Conservation (phyloP, 2,113 vertebrate species). For the Oryzias melastigma region DNA sequence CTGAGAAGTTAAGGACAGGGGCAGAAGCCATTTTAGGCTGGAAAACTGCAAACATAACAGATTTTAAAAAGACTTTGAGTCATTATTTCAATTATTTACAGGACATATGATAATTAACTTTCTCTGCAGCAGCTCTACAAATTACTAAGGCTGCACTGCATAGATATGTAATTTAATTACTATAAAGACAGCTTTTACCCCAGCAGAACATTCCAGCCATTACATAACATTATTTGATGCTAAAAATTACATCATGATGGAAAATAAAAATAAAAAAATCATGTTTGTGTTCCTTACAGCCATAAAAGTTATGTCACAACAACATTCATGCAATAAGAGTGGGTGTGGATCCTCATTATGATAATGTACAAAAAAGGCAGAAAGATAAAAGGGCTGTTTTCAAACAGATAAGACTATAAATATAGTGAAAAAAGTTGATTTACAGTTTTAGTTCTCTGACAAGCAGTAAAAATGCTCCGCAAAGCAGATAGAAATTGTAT, state of each 20-base stretch:
- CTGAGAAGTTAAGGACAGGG: constrained; percentile 86
- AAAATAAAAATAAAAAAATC: not conserved
- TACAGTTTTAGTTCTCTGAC: too few relatives aligned
- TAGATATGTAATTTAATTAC: too few relatives aligned
- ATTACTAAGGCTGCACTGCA: too few relatives aligned
- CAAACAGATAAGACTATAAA: not conserved
- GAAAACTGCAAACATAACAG: constrained; percentile 84
- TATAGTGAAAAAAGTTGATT: too few relatives aligned
- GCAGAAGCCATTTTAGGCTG: constrained; percentile 92
- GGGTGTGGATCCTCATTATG: constrained; percentile 7
- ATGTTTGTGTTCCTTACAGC: not conserved
- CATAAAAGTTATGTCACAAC: not conserved
- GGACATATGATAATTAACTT: constrained; percentile 1
- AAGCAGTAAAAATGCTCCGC: too few relatives aligned
- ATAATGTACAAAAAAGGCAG: constrained; percentile 1
- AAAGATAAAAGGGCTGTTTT: not conserved
- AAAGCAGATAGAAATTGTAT: too few relatives aligned
- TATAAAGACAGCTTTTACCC: too few relatives aligned
- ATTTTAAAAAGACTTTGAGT: constrained; percentile 27
- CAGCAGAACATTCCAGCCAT: not conserved
- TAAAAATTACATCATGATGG: constrained; percentile 12
- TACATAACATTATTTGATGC: constrained; percentile 6
- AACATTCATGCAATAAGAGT: not conserved
- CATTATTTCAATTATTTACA: not conserved
- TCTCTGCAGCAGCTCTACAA: too few relatives aligned